phyloP scores from a whole-genome alignment of 2,113 vertebrate species.

The Litocranius walleri region DNA sequence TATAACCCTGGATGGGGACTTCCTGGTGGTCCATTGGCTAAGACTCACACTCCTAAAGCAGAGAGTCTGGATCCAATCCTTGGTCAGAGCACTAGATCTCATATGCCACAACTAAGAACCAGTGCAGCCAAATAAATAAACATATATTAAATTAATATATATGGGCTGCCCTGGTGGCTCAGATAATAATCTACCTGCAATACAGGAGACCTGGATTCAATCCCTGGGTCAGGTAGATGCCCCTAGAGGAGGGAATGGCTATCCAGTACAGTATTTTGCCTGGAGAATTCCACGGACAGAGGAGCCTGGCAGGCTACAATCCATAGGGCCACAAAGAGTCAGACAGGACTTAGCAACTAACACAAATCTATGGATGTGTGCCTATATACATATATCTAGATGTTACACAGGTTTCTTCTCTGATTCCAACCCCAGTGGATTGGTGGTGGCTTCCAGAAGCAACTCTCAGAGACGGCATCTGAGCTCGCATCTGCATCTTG shows the following conservation, averaged over 20 bases:
- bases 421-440: neutral
- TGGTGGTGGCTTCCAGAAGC: neutral
- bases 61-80: neutral
- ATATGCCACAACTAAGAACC: neutral
- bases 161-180: neutral
- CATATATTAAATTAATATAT: neutral
- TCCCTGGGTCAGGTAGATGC: neutral
- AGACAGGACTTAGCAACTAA: neutral
- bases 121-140: neutral
- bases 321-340: neutral
- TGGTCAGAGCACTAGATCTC: neutral
- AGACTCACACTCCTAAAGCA: neutral
- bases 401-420: neutral
- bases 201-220: neutral
- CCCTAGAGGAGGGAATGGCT: neutral
- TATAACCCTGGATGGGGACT: neutral
- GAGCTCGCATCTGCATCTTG: neutral
- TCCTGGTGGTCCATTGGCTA: neutral
- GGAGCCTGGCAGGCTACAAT: neutral
- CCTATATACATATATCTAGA: neutral
- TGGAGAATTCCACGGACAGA: neutral
- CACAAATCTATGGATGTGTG: neutral
- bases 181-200: neutral
- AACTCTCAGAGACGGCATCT: neutral
- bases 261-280: neutral